These are phyloP conservation scores for Venturia canescens DNA, from an alignment of 1,140 invertebrate species.

Conservation along the genomic window DNA sequence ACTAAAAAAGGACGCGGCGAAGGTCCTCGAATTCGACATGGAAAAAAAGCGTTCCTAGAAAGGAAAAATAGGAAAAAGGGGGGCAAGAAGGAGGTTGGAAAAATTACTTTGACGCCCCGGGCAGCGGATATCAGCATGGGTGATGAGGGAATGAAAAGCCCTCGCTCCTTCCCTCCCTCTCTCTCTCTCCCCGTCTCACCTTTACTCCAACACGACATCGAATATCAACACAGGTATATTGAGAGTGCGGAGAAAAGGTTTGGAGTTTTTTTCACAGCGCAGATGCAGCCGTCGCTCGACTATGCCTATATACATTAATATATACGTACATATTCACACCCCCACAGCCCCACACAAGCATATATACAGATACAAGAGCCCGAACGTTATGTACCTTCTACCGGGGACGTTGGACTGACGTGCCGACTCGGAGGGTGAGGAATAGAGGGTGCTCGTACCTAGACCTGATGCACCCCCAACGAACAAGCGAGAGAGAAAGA, in stretches of 20 bases:
- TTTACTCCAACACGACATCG: not conserved
- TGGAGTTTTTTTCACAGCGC: conserved; percentile 51
- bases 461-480: conserved; percentile 25
- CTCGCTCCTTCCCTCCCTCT: not conserved
- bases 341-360: not conserved
- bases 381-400: conserved; percentile 8
- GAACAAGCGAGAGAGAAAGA: conserved; percentile 33
- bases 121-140: conserved; percentile 31
- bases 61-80: not conserved
- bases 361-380: not conserved
- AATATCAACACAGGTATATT: not conserved
- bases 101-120: conserved; percentile 11
- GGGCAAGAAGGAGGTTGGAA: not conserved
- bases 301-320: conserved; percentile 25
- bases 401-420: conserved; percentile 31
- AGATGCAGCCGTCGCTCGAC: conserved; percentile 53
- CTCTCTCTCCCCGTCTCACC: not conserved
- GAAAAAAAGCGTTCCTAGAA: not conserved
- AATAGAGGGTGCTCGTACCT: conserved; percentile 27
- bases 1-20: too few relatives aligned
- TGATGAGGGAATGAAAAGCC: conserved; percentile 38
- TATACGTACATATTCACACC: not conserved
- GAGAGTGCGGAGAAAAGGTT: conserved; percentile 2
- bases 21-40: too few relatives aligned
- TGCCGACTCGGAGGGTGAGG: not conserved